Base-by-base conservation (phyloP, 2,888 invertebrate species). In the Melipona bicolor region DNA sequence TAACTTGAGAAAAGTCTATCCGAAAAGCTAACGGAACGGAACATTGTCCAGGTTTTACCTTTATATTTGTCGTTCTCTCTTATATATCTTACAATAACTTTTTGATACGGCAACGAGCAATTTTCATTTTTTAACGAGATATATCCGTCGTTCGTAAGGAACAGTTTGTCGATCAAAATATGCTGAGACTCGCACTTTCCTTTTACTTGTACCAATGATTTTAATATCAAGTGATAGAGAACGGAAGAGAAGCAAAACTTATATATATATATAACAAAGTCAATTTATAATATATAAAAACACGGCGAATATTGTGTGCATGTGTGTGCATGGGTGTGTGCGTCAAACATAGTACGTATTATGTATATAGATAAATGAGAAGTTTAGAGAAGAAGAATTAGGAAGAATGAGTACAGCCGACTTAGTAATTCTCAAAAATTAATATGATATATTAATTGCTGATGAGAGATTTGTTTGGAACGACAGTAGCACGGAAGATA, bases 1-100 rank as follows among this genome's bases (percentile, higher is more conserved):
- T 32, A 79, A 83, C 65, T 81, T 88, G 67, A 83, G 83, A 61
- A 89, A 89, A 61, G 84, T 89, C 69, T 86, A 88, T 21, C 84
- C 86, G 62, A 87, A 84, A 83, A 84, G 79, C 70, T 75, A 54
- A 36, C 52, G 27, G 67, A 36, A 50, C 65, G 67, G 43, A 82
- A 17, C 32, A 64, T 79, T 59, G 64, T 70, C 64, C 24, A 77
- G 24, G 15, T 52, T 59, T 84, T 27, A 71, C 49, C 43, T 70
- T 5, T 50, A 36, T 54, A 73, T 77, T 86, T 84, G 43, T 70
- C 67, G 59, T 50, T 61, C 17, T 69, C 68, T 77, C 73, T 77
- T 75, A 52, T 74, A 86, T 61, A 79, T 43, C 43, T 43, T 43
- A 43, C 9, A 43, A 43, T 69, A 83, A 54, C 56, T 65, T 72